Base-by-base conservation (phyloP, 2,797 vertebrate genomes). In the Denticeps clupeoides region DNA sequence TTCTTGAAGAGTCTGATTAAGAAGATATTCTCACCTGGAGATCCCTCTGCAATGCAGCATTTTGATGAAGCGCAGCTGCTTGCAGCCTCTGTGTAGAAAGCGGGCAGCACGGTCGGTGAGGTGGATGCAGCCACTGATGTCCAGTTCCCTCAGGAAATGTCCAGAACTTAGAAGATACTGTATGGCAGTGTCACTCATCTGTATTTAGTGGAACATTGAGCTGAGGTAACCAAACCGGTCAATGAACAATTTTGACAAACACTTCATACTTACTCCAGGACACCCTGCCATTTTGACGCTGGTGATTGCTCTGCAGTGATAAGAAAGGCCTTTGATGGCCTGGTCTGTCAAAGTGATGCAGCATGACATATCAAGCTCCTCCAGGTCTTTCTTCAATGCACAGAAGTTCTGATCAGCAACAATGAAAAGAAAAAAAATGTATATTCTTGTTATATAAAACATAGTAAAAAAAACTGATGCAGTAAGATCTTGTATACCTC, bases 151-250 rank as follows among this genome's bases (percentile, higher is more conserved):
- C 49, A 91, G 74, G 51, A 77, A 85, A 66, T 25, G 64, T 62
- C 82, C 82, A 48, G 70, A 77, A 35, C 67, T 72, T 1, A 81
- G 72, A 62, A 92, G 62, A 21, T 76, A 72, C 49, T 86, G 78
- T 46, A 87, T 55, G 1, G 65, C 71, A 38, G 53, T 50, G 10
- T 90, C 85, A 2, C 82, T 89, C 64, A 91, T 78, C 87, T 89
- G 71, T 31, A 11, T 50, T 38, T 11, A 33, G n/a, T 13, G 11
- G 25, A 47, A 10, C 2, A 10, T 13, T 33, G 7, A 10, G 16
- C 23, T 33, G 7, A 18, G 35, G 12, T 26, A 12, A 5, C 12
- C 2, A 8, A 6, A 15, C 16, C 1, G 27, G 3, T 9, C 18
- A 25, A 12, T 13, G 23, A 4, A 33, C 13, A 10, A 26, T 27